Conservation (phyloP, 2,113 vertebrate genomes). For the Guaruba guarouba region DNA sequence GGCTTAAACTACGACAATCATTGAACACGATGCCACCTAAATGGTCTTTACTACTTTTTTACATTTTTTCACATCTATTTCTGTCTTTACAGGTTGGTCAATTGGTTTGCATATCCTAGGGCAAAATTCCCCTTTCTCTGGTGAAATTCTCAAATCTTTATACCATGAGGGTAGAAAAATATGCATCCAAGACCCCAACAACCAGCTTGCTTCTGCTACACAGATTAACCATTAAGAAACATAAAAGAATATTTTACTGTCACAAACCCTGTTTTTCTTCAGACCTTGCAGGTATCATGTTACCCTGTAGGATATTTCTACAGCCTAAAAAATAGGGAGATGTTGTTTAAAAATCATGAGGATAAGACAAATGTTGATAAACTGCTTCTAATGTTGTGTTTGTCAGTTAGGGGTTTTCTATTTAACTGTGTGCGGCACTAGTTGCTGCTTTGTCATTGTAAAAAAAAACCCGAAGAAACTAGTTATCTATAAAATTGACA, state of each 20-base stretch:
- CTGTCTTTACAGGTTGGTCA: neutral
- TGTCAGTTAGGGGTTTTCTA: neutral
- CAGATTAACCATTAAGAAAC: neutral
- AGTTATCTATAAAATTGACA: neutral
- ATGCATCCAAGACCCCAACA: neutral
- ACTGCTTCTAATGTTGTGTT: neutral
- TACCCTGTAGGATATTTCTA: neutral
- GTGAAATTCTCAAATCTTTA: neutral
- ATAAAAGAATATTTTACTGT: neutral
- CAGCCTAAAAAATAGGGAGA: rapidly evolving
- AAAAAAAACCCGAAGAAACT: neutral
- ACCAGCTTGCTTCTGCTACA: neutral
- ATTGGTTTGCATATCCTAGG: neutral
- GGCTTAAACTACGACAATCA: neutral
- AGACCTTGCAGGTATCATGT: neutral
- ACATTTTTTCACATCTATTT: neutral
- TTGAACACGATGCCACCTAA: neutral
- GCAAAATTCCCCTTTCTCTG: neutral
- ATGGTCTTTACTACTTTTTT: neutral
- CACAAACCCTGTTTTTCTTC: neutral
- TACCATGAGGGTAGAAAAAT: neutral
- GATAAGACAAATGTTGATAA: neutral
- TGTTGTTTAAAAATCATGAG: neutral
- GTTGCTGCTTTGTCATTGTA: neutral
- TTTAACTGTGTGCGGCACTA: neutral